Evolutionary conservation across 2,888 invertebrate species (phyloP), one percentile per base, ranked within the genome.

Genomic region (Bombylius major): DNA sequence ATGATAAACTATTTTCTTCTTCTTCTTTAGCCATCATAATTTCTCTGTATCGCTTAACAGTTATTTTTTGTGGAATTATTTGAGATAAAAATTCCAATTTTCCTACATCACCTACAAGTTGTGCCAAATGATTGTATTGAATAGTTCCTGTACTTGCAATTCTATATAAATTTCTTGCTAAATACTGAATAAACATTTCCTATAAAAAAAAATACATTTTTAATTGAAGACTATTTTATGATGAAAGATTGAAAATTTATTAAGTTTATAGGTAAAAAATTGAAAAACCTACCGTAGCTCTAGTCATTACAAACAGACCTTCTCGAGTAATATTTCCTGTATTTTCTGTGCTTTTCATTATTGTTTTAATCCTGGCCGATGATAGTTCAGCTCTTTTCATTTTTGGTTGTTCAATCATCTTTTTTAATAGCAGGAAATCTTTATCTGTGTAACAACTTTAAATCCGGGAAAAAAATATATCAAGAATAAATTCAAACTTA

Each of bases 331-430:
- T 69, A 33, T 65, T 64, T 0, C 71, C 72, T 0, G 71, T 70
- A 55, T 71, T 69, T 56, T 69, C 62, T 0, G 72, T 71, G 59
- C 71, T 72, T 59, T 70, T 71, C 71, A 72, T 72, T 44, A 72
- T 72, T n/a, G 70, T 70, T 5, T 67, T 65, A 33, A 72, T 67
- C 11, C 71, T 51, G 5, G 9, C 3, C n/a, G 11, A 4, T 14
- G 13, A n/a, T 31, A 52, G 33, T 9, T 33, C 52, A 46, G 45
- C 8, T 7, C 12, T 11, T 44, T 44, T 23, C 1, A 14, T 23
- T 33, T 51, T 50, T 23, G 36, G 13, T 42, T 42, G 13, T 42
- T 42, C 39, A 42, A 11, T 11, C 39, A 42, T 42, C 5, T 11
- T 42, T 42, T 42, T 42, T 8, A 36, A 36, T 23, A 2, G 23